Evolutionary conservation across 2,888 invertebrate genomes (phyloP), one percentile per base, ranked within the genome.

Genomic region (Hecatera dysodea): DNA sequence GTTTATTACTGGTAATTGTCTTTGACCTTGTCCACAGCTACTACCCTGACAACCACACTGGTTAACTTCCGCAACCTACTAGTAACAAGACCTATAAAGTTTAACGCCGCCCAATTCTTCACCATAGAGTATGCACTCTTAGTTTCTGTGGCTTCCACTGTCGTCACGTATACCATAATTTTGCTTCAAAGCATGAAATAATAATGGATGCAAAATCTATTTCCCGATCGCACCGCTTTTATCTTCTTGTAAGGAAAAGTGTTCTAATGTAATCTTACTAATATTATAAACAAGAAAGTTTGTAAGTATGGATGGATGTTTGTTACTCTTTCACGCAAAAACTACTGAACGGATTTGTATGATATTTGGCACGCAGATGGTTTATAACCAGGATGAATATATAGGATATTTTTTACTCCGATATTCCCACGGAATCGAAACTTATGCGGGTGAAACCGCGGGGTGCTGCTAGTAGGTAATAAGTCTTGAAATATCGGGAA

Each of bases 121-220:
- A 87, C 83, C 0, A 72, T 93, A 8, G 86, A 91, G 67, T 90
- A 91, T 59, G 83, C 89, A 0, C 68, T 92, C 0, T 68, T 93
- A 0, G 88, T 89, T 0, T 92, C 93, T 8, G 80, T 91, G 1
- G 61, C 86, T 0, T 92, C 93, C 1, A 86, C 86, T 6, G 88
- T 91, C 11, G 90, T 89, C 12, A 92, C 93, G 0, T 92, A 93
- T 65, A 88, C 92, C 3, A 90, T 93, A 4, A 93, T 93, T 72
- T 72, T 91, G n/a, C 63, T 87, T 27, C 86, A 88, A 60, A 87
- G 66, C 52, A 68, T 86, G 27, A 46, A 80, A 50, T 73, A 9
- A 78, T 71, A 12, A 66, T 36, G 19, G 8, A 33, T 0, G 6
- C 9, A 53, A 11, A 12, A 27, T 9, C 1, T 19, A 19, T 19